Evolutionary conservation across 2,113 vertebrate species (phyloP), one percentile per base, ranked within the genome.

Genomic region (Catharus fuscescens): DNA sequence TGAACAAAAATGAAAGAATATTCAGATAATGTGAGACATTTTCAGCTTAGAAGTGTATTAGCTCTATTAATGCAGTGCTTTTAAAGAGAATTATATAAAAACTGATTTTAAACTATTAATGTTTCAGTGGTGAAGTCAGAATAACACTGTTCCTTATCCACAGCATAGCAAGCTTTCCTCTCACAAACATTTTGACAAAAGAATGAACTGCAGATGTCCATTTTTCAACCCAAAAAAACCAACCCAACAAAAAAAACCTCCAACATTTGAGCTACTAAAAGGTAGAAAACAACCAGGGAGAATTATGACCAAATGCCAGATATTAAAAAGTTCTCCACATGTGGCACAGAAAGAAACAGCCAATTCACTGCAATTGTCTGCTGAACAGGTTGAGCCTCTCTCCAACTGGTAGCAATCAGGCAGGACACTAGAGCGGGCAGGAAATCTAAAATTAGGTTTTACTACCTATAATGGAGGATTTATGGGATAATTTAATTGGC

Each of bases 371-470:
- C 88, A 84, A 82, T 86, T 50, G 86, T 85, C 93, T 90, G 88
- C 91, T 67, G 88, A 97, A 74, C 80, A 84, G 93, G 96, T 89
- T 97, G 78, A 64, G 95, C 96, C 95, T 97, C 95, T 88, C 19
- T 57, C 95, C 96, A 96, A 97, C 95, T 97, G 98, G 97, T 92
- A 98, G 96, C 97, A 95, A 98, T 98, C 98, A 98, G 92, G 95
- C 96, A 92, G 96, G 97, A 98, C 94, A 93, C 96, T 84, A 94
- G 92, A 95, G 96, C 92, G 80, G 83, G 95, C 97, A 98, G 98
- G 98, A 98, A 98, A 98, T 98, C 98, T 98, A 98, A 98, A 99
- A 98, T 98, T 98, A 98, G 98, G 95, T 97, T 98, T 98, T 98
- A 98, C 97, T 98, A 97, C 98, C 98, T 98, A 97, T 97, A 98